These are phyloP conservation scores for Pelobates cultripes DNA, from an alignment of 2,797 vertebrate genomes.

Conservation along the genomic window DNA sequence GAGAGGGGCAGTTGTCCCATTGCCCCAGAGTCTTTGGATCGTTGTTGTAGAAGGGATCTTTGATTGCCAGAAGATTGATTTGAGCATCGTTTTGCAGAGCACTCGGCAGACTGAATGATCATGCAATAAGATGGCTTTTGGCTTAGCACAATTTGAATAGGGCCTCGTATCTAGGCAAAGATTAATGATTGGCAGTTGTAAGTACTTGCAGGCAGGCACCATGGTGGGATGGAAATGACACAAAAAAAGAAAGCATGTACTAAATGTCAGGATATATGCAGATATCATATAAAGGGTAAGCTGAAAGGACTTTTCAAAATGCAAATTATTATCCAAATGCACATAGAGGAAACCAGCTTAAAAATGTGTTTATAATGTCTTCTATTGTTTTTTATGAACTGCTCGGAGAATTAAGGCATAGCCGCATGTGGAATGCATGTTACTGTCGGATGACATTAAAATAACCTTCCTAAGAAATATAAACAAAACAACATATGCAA, in stretches of 20 bases:
- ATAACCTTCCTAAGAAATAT: background rate
- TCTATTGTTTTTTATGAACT: background rate
- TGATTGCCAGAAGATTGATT: no score
- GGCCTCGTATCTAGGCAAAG: slow-evolving; percentile 21
- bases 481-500: background rate
- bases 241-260: background rate
- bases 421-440: background rate
- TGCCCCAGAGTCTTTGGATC: no score
- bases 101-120: no score
- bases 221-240: slow-evolving; percentile 28
- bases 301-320: slow-evolving; percentile 1
- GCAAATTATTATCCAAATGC: slow-evolving; percentile 27
- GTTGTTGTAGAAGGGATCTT: no score
- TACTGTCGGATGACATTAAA: background rate
- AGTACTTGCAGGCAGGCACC: slow-evolving; percentile 23
- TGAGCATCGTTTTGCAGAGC: no score
- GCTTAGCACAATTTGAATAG: slow-evolving; percentile 14
- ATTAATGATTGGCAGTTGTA: slow-evolving; percentile 37
- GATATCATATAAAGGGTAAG: slow-evolving; percentile 24
- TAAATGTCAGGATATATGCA: slow-evolving; percentile 24
- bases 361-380: background rate
- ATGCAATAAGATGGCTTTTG: no score
- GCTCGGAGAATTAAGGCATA: background rate
- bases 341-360: background rate
- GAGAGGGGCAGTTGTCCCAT: no score